Conservation (phyloP, 2,888 invertebrate genomes). For the Panzeria rudis region DNA sequence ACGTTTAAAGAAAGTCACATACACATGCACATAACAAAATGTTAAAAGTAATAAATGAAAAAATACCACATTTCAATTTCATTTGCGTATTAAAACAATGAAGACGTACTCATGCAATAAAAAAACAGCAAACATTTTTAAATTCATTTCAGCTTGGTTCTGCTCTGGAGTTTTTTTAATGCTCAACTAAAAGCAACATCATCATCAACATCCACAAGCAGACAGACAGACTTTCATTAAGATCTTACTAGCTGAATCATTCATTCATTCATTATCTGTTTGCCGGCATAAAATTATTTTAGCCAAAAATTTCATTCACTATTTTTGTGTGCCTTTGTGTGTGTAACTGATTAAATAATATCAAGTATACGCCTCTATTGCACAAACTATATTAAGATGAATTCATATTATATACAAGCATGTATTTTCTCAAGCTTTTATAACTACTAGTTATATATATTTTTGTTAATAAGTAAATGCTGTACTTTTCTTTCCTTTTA, state of each 20-base stretch:
- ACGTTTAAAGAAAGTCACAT: conserved; percentile 51
- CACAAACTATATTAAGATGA: conserved; percentile 5
- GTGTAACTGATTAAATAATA: conserved; percentile 61
- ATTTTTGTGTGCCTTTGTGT: neutral
- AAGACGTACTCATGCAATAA: neutral
- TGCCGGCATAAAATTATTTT: conserved; percentile 9
- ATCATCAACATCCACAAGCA: neutral
- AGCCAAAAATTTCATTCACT: conserved; percentile 24
- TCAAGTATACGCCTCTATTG: conserved; percentile 61
- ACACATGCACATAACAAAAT: neutral
- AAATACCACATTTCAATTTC: conserved; percentile 49
- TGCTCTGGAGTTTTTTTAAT: conserved; percentile 4
- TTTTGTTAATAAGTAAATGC: neutral
- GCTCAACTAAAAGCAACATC: neutral
- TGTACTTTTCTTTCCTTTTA: conserved; percentile 26
- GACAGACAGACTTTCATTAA: neutral
- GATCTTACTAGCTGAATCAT: conserved; percentile 17
- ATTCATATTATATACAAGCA: neutral
- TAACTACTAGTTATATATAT: neutral
- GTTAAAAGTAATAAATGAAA: neutral
- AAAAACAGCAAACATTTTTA: neutral
- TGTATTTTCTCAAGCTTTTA: conserved; percentile 12
- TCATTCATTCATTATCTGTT: conserved; percentile 30
- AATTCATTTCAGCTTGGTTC: conserved; percentile 2
- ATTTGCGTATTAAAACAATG: conserved; percentile 22